phyloP scores from a whole-genome alignment of 2,797 vertebrate species.

The Gambelia wislizenii region DNA sequence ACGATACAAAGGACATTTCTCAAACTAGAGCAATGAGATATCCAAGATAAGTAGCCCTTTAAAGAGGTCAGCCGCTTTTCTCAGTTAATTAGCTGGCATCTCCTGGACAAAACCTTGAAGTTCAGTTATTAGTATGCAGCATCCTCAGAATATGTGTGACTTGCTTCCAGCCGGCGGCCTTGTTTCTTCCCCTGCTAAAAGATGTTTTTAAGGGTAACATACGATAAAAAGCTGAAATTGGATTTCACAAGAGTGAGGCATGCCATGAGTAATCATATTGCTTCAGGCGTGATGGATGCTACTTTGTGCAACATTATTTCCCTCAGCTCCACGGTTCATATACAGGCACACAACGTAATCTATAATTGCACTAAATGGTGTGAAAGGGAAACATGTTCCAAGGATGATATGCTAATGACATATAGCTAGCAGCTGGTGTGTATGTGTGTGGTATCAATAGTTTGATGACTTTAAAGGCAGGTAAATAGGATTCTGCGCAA shows the following conservation, averaged over 20 bases:
- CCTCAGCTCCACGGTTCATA: conserved; percentile 22
- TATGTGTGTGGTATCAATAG: conserved; percentile 32
- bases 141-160: conserved; percentile 29
- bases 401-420: conserved; percentile 60
- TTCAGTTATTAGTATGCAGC: conserved; percentile 20
- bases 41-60: conserved; percentile 34
- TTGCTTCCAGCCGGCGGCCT: conserved; percentile 39
- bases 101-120: conserved; percentile 28
- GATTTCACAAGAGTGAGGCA: conserved; percentile 50
- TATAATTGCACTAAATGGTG: conserved; percentile 59
- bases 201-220: conserved; percentile 50
- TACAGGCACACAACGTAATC: conserved; percentile 39
- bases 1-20: conserved; percentile 16
- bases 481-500: conserved; percentile 4
- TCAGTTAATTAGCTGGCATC: conserved; percentile 47
- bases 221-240: conserved; percentile 56
- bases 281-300: conserved; percentile 48
- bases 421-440: conserved; percentile 26
- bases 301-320: conserved; percentile 59
- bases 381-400: conserved; percentile 59
- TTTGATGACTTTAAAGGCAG: neutral
- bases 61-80: neutral
- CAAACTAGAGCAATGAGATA: neutral
- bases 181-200: conserved; percentile 42
- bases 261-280: conserved; percentile 32